Percentiles rank a stretch among this genome's conserved stretches.
phyloP scores from a whole-genome alignment of 2,113 vertebrate genomes.

The Tupaia tana region DNA sequence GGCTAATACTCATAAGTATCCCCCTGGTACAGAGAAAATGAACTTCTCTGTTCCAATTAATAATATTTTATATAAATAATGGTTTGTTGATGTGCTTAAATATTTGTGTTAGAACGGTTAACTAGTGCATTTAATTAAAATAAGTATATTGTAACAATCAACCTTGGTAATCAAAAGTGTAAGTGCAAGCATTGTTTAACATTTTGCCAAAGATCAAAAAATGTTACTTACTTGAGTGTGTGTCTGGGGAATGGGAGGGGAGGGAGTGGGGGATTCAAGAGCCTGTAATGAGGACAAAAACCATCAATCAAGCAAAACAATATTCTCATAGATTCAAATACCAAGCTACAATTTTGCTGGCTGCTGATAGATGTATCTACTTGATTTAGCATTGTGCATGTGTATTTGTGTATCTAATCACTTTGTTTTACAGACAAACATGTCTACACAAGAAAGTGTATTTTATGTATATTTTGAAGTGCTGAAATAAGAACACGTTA shows the following conservation, averaged over 20 bases:
- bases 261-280: not conserved
- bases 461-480: not conserved
- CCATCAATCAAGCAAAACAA: not conserved
- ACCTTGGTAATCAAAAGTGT: not conserved
- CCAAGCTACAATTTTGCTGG: not conserved
- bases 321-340: not conserved
- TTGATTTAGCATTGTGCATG: not conserved
- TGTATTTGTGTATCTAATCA: accelerated
- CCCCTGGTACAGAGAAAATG: not conserved
- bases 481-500: not conserved
- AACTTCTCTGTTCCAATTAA: not conserved
- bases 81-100: not conserved
- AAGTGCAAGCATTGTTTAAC: not conserved
- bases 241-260: not conserved
- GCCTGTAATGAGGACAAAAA: not conserved
- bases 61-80: constrained; percentile 20
- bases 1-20: not conserved
- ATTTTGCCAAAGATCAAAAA: not conserved
- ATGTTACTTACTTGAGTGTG: not conserved
- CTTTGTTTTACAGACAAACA: not conserved
- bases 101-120: not conserved
- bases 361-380: not conserved
- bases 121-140: not conserved
- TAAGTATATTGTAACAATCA: not conserved
- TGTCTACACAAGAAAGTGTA: not conserved